These are phyloP conservation scores for Pipistrellus nathusii DNA, from an alignment of 2,797 vertebrate genomes.

Conservation along the genomic window DNA sequence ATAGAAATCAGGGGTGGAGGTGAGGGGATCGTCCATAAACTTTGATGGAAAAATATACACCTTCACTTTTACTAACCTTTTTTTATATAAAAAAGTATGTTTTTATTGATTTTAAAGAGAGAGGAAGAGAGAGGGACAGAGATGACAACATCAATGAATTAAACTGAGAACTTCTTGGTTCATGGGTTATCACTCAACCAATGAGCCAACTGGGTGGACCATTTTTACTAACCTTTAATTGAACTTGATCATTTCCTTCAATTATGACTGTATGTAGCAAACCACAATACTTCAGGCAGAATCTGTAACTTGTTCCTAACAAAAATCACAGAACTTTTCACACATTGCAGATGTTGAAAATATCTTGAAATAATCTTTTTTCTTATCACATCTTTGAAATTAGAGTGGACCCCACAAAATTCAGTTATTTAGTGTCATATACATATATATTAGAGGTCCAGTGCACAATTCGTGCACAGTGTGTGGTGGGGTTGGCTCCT, in stretches of 20 bases:
- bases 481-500: too few relatives aligned
- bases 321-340: conserved; percentile 14
- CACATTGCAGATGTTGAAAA: not conserved
- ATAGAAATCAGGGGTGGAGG: not conserved
- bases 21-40: not conserved
- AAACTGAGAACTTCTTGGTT: too few relatives aligned
- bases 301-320: not conserved
- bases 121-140: too few relatives aligned
- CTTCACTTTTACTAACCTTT: not conserved
- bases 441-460: too few relatives aligned
- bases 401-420: not conserved
- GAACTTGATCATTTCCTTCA: conserved; percentile 25
- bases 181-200: too few relatives aligned
- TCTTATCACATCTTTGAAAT: not conserved
- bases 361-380: not conserved
- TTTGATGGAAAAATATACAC: not conserved
- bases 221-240: not conserved
- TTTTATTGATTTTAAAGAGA: too few relatives aligned
- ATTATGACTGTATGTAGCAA: not conserved
- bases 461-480: too few relatives aligned
- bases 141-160: too few relatives aligned
- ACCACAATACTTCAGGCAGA: not conserved
- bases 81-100: too few relatives aligned
- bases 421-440: conserved; percentile 5
- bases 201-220: too few relatives aligned